Evolutionary conservation across 2,113 vertebrate species (phyloP), one percentile per base, ranked within the genome.

Genomic region (Alexandromys fortis): DNA sequence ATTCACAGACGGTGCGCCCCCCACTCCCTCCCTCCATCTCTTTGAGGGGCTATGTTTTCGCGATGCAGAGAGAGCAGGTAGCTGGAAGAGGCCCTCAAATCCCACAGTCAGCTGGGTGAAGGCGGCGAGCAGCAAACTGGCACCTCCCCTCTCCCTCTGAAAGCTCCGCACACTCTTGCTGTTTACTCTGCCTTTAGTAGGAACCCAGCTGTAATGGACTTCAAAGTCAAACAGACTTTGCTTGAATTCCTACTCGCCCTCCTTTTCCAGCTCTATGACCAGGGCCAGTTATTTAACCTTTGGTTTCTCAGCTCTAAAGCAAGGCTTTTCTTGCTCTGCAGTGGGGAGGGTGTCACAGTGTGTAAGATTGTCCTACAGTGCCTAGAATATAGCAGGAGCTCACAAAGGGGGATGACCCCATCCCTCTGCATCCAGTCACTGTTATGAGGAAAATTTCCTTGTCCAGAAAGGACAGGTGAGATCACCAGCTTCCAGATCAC

Each of bases 231-330:
- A 89, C n/a, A 85, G 79, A 73, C 81, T 92, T 82, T 73, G 75
- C 45, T 88, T 45, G 45, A 94, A 86, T 92, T 92, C 86, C 65
- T 28, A 22, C 30, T 92, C 58, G 85, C 33, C 28, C 88, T 88
- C 49, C 68, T 65, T 55, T 86, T 30, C 61, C 22, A 95, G 72
- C 42, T 91, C 8, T 45, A 30, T 5, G 30, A 63, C 55, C 17
- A 38, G 7, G 26, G 42, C 16, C 4, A 38, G 79, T 85, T 72
- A 22, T n/a, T 42, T 45, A 49, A 75, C 77, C 11, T 89, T 52
- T 45, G 52, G 22, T 49, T 92, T 93, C 82, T 81, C 1, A 1
- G 61, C 47, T 52, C 1, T 75, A 19, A 76, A 52, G 55, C 10
- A 55, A 94, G 93, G 42, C 35, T 78, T 86, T 86, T 55, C 35